Conservation (phyloP, 1,140 invertebrate species). For the Leguminivora glycinivorella region DNA sequence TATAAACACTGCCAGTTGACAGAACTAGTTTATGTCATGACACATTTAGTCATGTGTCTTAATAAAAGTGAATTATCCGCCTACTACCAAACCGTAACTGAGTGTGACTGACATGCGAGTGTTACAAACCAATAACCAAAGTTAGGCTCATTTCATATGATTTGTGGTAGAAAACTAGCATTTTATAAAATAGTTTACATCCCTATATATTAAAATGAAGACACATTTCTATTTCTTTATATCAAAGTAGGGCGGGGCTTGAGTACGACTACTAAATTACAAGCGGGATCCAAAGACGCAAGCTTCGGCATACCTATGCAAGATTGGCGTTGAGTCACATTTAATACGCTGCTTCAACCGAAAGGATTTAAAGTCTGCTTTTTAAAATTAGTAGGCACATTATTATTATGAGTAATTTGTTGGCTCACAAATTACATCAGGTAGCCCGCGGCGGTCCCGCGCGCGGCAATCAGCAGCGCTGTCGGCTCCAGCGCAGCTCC, state of each 20-base stretch:
- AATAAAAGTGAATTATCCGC: too few species aligned
- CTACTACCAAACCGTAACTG: too few species aligned
- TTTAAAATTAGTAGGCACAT: constrained; percentile 64
- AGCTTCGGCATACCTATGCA: background rate
- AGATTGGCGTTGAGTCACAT: constrained; percentile 48
- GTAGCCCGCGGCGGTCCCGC: constrained; percentile 67
- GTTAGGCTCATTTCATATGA: too few species aligned
- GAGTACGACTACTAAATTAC: constrained; percentile 45
- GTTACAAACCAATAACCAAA: too few species aligned
- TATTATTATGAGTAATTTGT: constrained; percentile 78
- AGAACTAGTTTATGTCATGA: too few species aligned
- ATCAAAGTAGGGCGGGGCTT: constrained; percentile 51
- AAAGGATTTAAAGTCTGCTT: constrained; percentile 45
- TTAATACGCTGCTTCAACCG: constrained; percentile 43
- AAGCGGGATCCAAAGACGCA: background rate
- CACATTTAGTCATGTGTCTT: too few species aligned
- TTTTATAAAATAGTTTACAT: too few species aligned
- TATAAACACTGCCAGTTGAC: background rate
- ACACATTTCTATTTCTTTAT: background rate
- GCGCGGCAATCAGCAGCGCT: constrained; percentile 54
- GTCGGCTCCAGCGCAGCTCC: constrained; percentile 51
- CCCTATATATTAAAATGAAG: too few species aligned
- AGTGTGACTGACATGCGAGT: too few species aligned
- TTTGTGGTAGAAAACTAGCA: too few species aligned
- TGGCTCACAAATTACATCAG: constrained; percentile 71